Conservation (phyloP, 2,797 vertebrate genomes). For the Periophthalmus magnuspinnatus region DNA sequence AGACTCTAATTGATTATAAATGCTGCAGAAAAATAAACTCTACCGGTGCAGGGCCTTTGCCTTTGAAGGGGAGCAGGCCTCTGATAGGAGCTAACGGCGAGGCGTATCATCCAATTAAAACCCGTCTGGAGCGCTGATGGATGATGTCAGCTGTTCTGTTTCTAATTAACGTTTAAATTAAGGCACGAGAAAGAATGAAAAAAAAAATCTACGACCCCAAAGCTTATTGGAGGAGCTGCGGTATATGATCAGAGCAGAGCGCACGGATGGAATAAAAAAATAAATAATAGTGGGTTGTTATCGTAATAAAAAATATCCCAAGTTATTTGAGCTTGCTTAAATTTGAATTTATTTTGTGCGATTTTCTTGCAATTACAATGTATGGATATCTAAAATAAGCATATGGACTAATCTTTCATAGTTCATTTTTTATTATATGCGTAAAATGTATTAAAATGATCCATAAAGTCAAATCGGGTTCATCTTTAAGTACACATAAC, state of each 20-base stretch:
- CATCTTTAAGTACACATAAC: not conserved
- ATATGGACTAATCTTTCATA: too few species aligned
- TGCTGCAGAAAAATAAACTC: not conserved
- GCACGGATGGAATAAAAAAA: too few species aligned
- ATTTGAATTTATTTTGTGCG: too few species aligned
- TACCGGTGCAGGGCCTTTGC: not conserved
- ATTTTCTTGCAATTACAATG: too few species aligned
- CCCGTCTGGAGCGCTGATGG: conserved; percentile 65
- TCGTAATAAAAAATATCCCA: too few species aligned
- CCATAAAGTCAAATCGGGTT: not conserved
- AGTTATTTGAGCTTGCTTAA: too few species aligned
- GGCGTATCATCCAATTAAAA: conserved; percentile 68
- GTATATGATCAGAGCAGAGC: not conserved
- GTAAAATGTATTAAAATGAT: not conserved
- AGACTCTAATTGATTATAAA: conserved; percentile 15
- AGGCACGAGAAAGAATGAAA: conserved; percentile 21
- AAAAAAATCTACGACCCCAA: conserved; percentile 34
- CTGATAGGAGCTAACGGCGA: conserved; percentile 40
- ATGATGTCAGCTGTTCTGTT: conserved; percentile 77
- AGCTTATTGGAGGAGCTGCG: conserved; percentile 33
- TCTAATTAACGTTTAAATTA: conserved; percentile 79
- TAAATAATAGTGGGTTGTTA: too few species aligned
- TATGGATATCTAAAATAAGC: too few species aligned
- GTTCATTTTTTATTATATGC: not conserved
- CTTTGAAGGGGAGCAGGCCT: conserved; percentile 7